These are phyloP conservation scores for Pardalotus punctatus DNA, from an alignment of 2,113 vertebrate species.

Conservation along the genomic window DNA sequence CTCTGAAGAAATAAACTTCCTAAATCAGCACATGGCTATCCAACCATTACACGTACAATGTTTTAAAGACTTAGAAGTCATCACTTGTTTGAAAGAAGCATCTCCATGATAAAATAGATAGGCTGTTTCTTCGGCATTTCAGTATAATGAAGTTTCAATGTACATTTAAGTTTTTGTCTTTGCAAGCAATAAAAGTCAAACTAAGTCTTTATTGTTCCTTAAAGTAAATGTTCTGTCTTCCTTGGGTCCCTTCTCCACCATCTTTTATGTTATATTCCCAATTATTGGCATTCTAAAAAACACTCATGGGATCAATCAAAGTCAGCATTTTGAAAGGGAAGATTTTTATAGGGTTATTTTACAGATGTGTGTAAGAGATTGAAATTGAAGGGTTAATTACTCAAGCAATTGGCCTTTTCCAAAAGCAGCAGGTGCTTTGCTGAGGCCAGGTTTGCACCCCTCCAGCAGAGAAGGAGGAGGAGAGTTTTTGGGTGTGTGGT, in stretches of 20 bases:
- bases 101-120: background rate
- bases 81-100: background rate
- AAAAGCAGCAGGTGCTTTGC: background rate
- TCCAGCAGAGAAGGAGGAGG: accelerated
- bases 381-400: background rate
- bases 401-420: accelerated
- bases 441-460: background rate
- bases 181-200: background rate
- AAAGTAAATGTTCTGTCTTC: background rate
- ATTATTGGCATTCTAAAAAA: background rate
- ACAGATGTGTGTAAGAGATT: background rate
- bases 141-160: background rate
- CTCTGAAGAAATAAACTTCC: background rate
- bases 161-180: background rate
- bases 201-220: background rate
- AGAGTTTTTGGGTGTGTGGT: background rate
- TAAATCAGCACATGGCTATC: background rate
- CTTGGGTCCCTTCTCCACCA: background rate
- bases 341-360: background rate
- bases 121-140: background rate
- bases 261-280: background rate
- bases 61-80: background rate
- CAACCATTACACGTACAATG: background rate
- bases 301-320: background rate
- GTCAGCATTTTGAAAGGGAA: background rate